Base-by-base conservation (phyloP, 2,888 invertebrate species). In the Acanthosoma haemorrhoidale region DNA sequence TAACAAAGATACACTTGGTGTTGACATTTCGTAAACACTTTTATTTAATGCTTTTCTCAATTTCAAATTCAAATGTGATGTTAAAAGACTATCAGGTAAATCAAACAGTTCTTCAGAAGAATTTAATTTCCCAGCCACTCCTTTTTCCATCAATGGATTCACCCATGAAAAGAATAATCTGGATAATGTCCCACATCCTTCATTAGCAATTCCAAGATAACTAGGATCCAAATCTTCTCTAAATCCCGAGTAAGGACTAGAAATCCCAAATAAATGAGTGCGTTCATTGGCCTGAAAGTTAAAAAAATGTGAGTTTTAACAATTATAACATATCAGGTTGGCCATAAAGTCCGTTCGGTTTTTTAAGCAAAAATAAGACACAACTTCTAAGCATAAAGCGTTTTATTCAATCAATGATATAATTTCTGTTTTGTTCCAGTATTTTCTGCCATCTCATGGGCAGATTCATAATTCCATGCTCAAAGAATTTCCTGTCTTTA, bases 111-210 rank as follows among this genome's bases (percentile, higher is more conserved):
- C 94, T 76, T 94, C 93, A 0, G 90, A 82, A 76, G 86, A 85
- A 74, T 84, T 84, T 38, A 96, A 79, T 76, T 87, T 85, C 5
- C 89, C 88, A 38, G 86, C 84, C 15, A 87, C 79, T 81, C 84
- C 96, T 82, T 93, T 94, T 70, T 85, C 80, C 80, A 96, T 88
- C 69, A 96, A 80, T 2, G 92, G 91, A 74, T 88, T 86, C 1
- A 94, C 94, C 96, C 96, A 96, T 72, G 87, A 83, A 79, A 96
- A 94, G 25, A 89, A 80, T n/a, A 96, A 81, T 77, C 86, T 87
- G 0, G 94, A 92, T 2, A 88, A 77, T 77, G 84, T 84, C 68
- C 86, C 85, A 13, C 83, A 82, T 73, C 88, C 86, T 80, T 93
- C 91, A 86, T 94, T 90, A 2, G 93, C 94, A 68, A 89, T 87